A percentile compares a stretch with the other conserved stretches of the same genome.
phyloP scores from a whole-genome alignment of 2,797 vertebrate genomes.

The Sphaeramia orbicularis region DNA sequence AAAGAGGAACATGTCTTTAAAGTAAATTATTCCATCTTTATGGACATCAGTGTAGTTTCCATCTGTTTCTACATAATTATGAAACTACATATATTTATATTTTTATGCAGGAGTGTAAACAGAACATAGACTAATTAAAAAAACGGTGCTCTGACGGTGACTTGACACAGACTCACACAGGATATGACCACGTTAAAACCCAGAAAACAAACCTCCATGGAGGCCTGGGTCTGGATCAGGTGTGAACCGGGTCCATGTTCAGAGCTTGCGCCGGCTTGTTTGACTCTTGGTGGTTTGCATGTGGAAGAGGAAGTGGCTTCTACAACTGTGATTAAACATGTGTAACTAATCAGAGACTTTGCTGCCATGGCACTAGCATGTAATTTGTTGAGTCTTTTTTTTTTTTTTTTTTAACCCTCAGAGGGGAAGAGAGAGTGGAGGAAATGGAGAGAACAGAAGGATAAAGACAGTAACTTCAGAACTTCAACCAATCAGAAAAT shows the following conservation, averaged over 20 bases:
- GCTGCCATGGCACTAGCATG: slow-evolving; percentile 91
- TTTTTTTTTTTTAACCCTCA: slow-evolving; percentile 85
- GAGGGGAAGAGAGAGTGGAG: slow-evolving; percentile 64
- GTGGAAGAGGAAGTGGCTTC: slow-evolving; percentile 93
- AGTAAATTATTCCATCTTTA: no score
- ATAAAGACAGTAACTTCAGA: slow-evolving; percentile 16
- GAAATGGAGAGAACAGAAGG: slow-evolving; percentile 5
- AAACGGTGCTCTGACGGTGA: slow-evolving; percentile 38
- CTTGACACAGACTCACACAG: slow-evolving; percentile 11
- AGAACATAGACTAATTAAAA: slow-evolving; percentile 19
- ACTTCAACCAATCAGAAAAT: no score
- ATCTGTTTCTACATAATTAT: slow-evolving; percentile 29
- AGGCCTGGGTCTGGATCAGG: slow-evolving; percentile 88
- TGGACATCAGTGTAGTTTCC: background rate
- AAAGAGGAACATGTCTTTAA: no score
- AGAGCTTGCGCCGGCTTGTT: slow-evolving; percentile 85
- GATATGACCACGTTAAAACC: slow-evolving; percentile 28
- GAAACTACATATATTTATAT: slow-evolving; percentile 5
- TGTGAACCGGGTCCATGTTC: slow-evolving; percentile 90
- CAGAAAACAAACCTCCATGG: slow-evolving; percentile 63
- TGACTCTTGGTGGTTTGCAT: slow-evolving; percentile 88
- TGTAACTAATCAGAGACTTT: slow-evolving; percentile 96
- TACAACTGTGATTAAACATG: slow-evolving; percentile 98
- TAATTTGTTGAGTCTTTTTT: slow-evolving; percentile 88
- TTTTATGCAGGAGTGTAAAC: slow-evolving; percentile 27